Evolutionary conservation across 2,888 invertebrate genomes (phyloP).

Genomic region (Pteria penguin): DNA sequence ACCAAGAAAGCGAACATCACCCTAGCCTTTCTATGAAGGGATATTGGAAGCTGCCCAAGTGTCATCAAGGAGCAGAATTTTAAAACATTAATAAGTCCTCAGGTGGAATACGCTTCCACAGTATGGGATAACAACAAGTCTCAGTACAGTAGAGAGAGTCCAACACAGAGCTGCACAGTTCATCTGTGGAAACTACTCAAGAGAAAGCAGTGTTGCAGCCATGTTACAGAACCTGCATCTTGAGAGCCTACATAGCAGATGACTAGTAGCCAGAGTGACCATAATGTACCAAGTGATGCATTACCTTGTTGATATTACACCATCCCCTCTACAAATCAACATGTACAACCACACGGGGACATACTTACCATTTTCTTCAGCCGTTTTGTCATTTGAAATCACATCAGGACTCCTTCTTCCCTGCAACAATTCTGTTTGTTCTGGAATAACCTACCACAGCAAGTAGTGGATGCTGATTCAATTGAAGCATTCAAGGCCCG

Average conservation of each 20-base stretch:
- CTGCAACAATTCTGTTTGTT: no score
- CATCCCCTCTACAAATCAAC: no score
- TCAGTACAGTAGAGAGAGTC: no score
- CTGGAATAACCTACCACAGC: no score
- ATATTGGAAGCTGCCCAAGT: constrained; percentile 24
- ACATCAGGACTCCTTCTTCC: no score
- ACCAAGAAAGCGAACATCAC: constrained; percentile 40
- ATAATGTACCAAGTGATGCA: constrained; percentile 10
- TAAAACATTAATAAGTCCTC: constrained; percentile 28
- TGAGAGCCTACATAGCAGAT: neutral
- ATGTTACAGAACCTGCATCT: no score
- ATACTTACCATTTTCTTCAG: constrained; percentile 12
- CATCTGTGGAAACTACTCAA: constrained; percentile 28
- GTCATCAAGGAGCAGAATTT: constrained; percentile 27
- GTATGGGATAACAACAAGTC: constrained; percentile 34
- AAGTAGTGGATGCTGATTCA: no score
- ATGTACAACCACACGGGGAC: no score
- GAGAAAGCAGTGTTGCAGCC: constrained; percentile 36
- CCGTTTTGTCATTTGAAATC: neutral
- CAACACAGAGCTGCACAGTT: no score
- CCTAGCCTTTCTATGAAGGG: constrained; percentile 32
- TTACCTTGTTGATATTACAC: no score
- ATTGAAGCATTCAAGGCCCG: no score
- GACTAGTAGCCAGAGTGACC: neutral
- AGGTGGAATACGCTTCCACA: constrained; percentile 40